phyloP scores from a whole-genome alignment of 2,888 invertebrate genomes.

The Protophormia terraenovae region DNA sequence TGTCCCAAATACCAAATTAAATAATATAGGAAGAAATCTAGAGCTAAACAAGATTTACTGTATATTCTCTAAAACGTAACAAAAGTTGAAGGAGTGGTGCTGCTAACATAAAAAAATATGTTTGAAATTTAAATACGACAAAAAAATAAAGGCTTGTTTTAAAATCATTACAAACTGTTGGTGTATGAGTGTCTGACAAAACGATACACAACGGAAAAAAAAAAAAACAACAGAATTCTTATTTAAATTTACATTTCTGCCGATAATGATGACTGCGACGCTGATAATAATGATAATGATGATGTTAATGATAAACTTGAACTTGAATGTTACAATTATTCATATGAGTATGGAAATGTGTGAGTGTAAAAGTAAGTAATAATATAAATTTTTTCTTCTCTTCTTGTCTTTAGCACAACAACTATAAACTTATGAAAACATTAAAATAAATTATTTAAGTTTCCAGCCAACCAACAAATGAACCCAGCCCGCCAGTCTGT shows the following conservation, averaged over 20 bases:
- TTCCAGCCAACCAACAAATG: constrained; percentile 20
- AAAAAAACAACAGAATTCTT: background rate
- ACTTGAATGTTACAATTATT: constrained; percentile 66
- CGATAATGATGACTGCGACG: constrained; percentile 13
- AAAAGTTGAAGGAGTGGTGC: constrained; percentile 1
- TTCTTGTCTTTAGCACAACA: constrained; percentile 16
- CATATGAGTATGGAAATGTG: background rate
- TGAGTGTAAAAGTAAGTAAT: too few species aligned
- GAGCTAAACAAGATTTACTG: too few species aligned
- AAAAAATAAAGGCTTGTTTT: constrained; percentile 9
- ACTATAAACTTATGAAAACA: constrained; percentile 6
- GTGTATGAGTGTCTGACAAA: background rate
- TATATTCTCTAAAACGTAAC: background rate
- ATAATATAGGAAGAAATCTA: too few species aligned
- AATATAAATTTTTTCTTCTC: background rate
- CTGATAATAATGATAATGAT: background rate
- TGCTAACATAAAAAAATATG: background rate
- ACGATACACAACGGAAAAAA: background rate
- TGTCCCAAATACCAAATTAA: too few species aligned
- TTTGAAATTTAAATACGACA: background rate
- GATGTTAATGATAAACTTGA: constrained; percentile 61
- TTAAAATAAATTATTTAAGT: constrained; percentile 50
- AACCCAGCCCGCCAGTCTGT: background rate
- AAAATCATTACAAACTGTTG: background rate
- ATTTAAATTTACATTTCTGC: constrained; percentile 13